Base-by-base conservation (phyloP, 2,888 invertebrate genomes). In the Aphodius sticticus region DNA sequence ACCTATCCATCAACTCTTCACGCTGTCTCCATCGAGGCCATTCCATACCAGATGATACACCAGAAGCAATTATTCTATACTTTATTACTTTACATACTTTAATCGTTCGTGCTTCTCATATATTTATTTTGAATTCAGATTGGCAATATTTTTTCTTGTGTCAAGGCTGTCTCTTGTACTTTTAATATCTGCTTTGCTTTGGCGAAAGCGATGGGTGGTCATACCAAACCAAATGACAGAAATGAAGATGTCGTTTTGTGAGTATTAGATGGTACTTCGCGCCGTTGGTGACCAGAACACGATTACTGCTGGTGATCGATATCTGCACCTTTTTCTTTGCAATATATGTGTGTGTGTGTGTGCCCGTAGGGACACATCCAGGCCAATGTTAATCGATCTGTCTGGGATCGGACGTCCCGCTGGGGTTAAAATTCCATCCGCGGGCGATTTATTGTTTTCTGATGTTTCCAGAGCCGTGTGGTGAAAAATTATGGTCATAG, bases 1-100 rank as follows among this genome's bases (percentile, higher is more conserved):
- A 82, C 80, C 53, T 53, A 83, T 83, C 82, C 81, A 83, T 83
- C 83, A 83, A 82, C 74, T 74, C 74, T 37, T 74, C 35, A 37
- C 37, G 74, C 35, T 35, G 74, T 74, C 53, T 53, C 53, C 53
- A 53, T 53, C 53, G 53, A 53, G 3, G 53, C 53, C 53, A 53
- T 12, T 12, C 7, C 53, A 53, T 5, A 53, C 53, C 53, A 53
- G 7, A 9, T 53, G 53, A 12, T 2, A 53, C 53, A 53, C 53
- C 53, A 53, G 53, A 53, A 53, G 53, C 53, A 53, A 9, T 12
- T 12, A 53, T 7, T 53, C 26, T 3, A n/a, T n/a, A n/a, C n/a
- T n/a, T n/a, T n/a, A n/a, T n/a, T n/a, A n/a, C n/a, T n/a, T n/a
- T n/a, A 26, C 26, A 26, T 26, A 26, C 26, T 26, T 1, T 26